Percentiles rank a stretch among this genome's conserved stretches.
phyloP scores from a whole-genome alignment of 2,113 vertebrate species.

The Hippocampus comes region DNA sequence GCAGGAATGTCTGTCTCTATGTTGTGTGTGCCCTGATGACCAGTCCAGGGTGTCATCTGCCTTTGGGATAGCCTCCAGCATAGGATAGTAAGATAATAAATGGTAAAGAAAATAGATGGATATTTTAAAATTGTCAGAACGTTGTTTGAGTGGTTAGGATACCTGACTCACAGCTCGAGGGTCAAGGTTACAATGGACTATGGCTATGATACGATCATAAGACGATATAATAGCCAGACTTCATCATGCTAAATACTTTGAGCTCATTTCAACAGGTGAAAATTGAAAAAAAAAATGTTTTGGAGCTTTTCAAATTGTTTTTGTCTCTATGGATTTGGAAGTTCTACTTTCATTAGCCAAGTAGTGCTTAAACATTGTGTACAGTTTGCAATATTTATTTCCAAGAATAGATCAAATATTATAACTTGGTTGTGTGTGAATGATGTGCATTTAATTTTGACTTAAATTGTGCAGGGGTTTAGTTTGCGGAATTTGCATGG shows the following conservation, averaged over 20 bases:
- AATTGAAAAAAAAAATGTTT: no score
- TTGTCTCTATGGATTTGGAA: neutral
- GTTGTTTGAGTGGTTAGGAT: neutral
- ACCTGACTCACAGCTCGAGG: neutral
- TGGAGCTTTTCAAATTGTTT: neutral
- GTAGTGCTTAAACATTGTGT: neutral
- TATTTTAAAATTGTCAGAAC: neutral
- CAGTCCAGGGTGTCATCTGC: neutral
- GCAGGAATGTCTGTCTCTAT: neutral
- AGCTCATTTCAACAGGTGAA: neutral
- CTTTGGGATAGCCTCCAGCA: neutral
- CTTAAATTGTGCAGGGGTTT: neutral
- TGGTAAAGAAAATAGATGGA: no score
- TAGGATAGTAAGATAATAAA: no score
- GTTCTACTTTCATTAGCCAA: neutral
- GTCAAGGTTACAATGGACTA: neutral
- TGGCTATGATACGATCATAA: neutral
- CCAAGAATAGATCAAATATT: neutral
- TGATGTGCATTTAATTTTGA: no score
- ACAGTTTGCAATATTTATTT: neutral
- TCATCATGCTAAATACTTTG: neutral
- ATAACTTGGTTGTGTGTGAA: neutral
- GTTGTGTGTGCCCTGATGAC: neutral
- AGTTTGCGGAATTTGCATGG: neutral
- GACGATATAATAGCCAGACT: neutral